A percentile compares a stretch with the other conserved stretches of the same genome.
Evolutionary conservation across 2,888 invertebrate species (phyloP).

Genomic region (Poecilobothrus nobilitatus): DNA sequence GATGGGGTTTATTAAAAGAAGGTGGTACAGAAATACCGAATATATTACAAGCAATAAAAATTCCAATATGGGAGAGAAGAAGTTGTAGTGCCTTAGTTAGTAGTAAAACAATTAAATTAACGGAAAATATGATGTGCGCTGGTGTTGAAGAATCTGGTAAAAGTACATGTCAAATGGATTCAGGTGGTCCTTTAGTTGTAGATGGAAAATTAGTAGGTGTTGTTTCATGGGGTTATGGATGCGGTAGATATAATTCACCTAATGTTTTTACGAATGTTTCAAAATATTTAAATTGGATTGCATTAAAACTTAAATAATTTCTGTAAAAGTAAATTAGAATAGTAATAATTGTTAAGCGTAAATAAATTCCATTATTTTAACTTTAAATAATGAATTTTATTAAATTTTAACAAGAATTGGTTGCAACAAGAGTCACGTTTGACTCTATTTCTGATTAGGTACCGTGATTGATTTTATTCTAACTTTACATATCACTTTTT

Average conservation of each 20-base stretch:
- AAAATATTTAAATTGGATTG: not conserved
- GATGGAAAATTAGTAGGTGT: not conserved
- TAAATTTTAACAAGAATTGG: too few species aligned
- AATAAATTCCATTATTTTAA: too few species aligned
- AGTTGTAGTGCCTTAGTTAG: too few species aligned
- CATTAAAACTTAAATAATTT: not conserved
- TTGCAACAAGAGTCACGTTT: too few species aligned
- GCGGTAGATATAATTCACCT: not conserved
- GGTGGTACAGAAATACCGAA: not conserved
- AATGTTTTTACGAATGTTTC: not conserved
- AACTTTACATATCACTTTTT: too few species aligned
- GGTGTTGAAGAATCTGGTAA: not conserved
- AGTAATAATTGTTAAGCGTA: too few species aligned
- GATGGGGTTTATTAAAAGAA: not conserved
- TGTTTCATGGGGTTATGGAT: slow-evolving; percentile 8
- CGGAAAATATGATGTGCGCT: slow-evolving; percentile 3
- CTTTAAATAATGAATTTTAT: too few species aligned
- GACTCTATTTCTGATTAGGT: too few species aligned
- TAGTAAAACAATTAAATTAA: too few species aligned
- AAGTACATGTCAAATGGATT: slow-evolving; percentile 8
- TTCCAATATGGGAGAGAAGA: too few species aligned
- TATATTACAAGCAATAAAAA: not conserved
- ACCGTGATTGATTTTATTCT: too few species aligned
- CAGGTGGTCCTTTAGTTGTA: not conserved
- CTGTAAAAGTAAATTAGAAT: too few species aligned